Conservation (phyloP, 2,113 vertebrate genomes). For the Ornithorhynchus anatinus region DNA sequence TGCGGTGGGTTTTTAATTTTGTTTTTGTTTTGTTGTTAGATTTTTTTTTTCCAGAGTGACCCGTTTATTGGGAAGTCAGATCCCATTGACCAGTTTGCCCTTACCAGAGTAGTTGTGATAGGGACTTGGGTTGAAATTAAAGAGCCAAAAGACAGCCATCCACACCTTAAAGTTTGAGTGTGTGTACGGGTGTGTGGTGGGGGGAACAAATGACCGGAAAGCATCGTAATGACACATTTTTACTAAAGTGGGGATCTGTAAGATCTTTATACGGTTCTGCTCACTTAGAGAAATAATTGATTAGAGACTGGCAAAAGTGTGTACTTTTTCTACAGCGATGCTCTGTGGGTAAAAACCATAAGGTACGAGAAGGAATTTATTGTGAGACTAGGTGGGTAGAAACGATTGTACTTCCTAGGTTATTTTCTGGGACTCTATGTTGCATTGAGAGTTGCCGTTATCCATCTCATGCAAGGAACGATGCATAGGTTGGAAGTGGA, state of each 20-base stretch:
- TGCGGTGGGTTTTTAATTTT: background rate
- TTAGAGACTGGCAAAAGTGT: background rate
- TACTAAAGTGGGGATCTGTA: too few relatives aligned
- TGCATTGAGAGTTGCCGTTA: conserved; percentile 28
- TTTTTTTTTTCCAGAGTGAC: background rate
- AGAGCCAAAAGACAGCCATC: background rate
- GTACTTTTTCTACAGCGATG: conserved; percentile 21
- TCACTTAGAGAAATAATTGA: background rate
- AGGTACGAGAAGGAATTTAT: background rate
- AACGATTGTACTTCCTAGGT: background rate
- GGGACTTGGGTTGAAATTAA: background rate
- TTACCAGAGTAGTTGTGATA: background rate
- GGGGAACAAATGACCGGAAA: too few relatives aligned
- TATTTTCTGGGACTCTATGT: conserved; percentile 28
- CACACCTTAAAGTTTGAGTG: too few relatives aligned
- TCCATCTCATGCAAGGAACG: conserved; percentile 23
- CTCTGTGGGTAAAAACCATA: conserved; percentile 15
- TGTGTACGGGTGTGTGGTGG: too few relatives aligned
- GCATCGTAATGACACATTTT: too few relatives aligned
- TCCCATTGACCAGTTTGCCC: conserved; percentile 5
- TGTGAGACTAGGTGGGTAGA: conserved; percentile 10
- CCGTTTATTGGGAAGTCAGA: background rate
- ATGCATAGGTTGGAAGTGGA: conserved; percentile 27
- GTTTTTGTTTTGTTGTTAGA: background rate
- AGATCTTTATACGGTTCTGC: too few relatives aligned